Evolutionary conservation across 2,888 invertebrate genomes (phyloP).

Genomic region (Drosophila recens): DNA sequence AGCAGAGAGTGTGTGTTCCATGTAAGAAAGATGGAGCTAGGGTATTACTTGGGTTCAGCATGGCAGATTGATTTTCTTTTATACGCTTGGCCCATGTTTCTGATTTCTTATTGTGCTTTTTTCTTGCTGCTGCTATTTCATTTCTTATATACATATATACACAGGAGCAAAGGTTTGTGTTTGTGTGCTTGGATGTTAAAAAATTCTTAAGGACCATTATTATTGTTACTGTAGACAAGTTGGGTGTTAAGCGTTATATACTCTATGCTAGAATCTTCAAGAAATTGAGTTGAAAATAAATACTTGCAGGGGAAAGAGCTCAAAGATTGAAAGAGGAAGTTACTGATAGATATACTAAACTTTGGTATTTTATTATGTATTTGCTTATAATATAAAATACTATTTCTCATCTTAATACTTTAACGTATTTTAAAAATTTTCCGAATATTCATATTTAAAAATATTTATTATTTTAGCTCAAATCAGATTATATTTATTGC

Average conservation of each 20-base stretch:
- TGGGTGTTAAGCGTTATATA: constrained; percentile 9
- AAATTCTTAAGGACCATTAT: constrained; percentile 33
- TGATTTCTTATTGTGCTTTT: constrained; percentile 63
- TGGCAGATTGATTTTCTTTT: constrained; percentile 83
- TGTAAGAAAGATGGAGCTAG: constrained; percentile 13
- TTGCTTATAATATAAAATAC: too few species aligned
- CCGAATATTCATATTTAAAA: too few species aligned
- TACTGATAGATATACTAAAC: neutral
- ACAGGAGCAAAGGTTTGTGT: constrained; percentile 2
- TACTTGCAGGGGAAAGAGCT: neutral
- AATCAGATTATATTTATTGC: neutral
- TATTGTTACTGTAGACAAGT: constrained; percentile 33
- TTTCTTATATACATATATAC: constrained; percentile 6
- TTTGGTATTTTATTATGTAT: too few species aligned
- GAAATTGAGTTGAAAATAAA: neutral
- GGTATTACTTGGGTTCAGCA: constrained; percentile 35
- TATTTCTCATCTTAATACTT: too few species aligned
- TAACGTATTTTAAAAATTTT: too few species aligned
- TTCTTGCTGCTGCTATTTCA: constrained; percentile 36
- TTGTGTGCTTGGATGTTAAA: constrained; percentile 23
- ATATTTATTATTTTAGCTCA: too few species aligned
- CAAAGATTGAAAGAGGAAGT: neutral
- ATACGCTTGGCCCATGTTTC: constrained; percentile 73
- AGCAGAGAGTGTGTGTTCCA: constrained; percentile 10
- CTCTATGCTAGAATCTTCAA: neutral